phyloP scores from a whole-genome alignment of 2,113 vertebrate species.

The Zeus faber region DNA sequence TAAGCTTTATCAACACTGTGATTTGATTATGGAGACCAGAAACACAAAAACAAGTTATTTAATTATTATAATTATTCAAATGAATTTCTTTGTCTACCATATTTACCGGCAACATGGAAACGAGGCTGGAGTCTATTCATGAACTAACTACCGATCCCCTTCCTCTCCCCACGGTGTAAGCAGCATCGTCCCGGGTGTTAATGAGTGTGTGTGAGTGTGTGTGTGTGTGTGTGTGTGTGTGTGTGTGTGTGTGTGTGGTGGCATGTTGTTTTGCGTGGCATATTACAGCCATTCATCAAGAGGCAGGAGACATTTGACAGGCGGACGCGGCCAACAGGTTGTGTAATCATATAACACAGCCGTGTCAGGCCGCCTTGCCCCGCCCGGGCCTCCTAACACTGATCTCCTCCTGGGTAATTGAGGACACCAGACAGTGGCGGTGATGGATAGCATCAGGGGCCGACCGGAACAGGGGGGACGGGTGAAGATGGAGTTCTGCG shows the following conservation, averaged over 20 bases:
- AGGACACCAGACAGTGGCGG: slow-evolving; percentile 51
- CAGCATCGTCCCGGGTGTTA: slow-evolving; percentile 54
- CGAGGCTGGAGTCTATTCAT: slow-evolving; percentile 64
- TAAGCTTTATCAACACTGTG: too few species aligned
- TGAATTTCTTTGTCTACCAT: slow-evolving; percentile 62
- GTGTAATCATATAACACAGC: slow-evolving; percentile 76
- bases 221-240: background rate
- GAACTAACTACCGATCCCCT: slow-evolving; percentile 29
- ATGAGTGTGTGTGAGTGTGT: too few species aligned
- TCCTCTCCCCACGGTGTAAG: slow-evolving; percentile 17
- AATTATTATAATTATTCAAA: too few species aligned
- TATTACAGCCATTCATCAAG: slow-evolving; percentile 80
- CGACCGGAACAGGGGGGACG: slow-evolving; percentile 7
- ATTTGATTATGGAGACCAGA: too few species aligned
- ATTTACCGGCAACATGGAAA: slow-evolving; percentile 49
- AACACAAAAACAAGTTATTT: too few species aligned
- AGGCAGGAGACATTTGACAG: slow-evolving; percentile 70
- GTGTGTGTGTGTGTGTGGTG: slow-evolving; percentile 26
- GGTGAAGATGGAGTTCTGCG: slow-evolving; percentile 43
- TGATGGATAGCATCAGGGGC: slow-evolving; percentile 63
- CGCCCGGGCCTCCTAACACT: slow-evolving; percentile 71
- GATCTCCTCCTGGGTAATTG: slow-evolving; percentile 64
- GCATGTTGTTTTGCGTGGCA: slow-evolving; percentile 70
- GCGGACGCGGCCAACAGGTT: slow-evolving; percentile 71
- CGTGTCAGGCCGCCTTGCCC: slow-evolving; percentile 67